These are phyloP conservation scores for Tigriopus californicus DNA, from an alignment of 2,888 invertebrate genomes.

Conservation along the genomic window DNA sequence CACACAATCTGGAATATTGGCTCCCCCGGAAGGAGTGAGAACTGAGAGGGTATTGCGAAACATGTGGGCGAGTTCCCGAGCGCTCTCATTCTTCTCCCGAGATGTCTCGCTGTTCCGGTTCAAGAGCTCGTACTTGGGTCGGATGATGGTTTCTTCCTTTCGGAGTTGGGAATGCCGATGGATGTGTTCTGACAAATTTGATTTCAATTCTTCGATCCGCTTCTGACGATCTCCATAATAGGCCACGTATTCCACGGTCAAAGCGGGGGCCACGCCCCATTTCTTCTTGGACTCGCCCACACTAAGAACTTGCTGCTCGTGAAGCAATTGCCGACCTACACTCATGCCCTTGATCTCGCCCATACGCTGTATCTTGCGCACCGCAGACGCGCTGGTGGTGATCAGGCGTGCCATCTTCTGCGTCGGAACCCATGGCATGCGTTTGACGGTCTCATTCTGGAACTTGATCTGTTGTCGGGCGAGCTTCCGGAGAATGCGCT, in stretches of 20 bases:
- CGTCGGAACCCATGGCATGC: constrained; percentile 50
- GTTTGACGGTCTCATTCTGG: neutral
- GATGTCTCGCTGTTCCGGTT: too few relatives aligned
- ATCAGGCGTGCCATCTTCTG: constrained; percentile 82
- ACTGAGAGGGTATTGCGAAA: too few relatives aligned
- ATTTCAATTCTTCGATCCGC: neutral
- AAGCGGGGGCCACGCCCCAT: constrained; percentile 11
- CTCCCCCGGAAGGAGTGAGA: too few relatives aligned
- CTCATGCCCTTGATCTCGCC: neutral
- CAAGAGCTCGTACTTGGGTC: too few relatives aligned
- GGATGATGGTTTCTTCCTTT: neutral
- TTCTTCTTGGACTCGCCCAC: constrained; percentile 10
- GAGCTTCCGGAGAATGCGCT: constrained; percentile 10
- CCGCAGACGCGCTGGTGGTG: constrained; percentile 74
- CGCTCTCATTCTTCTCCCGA: too few relatives aligned
- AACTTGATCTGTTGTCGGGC: neutral
- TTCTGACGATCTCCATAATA: constrained; percentile 13
- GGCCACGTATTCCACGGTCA: constrained; percentile 12
- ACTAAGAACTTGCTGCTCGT: neutral
- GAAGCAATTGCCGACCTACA: neutral
- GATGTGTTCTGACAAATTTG: neutral
- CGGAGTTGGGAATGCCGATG: neutral
- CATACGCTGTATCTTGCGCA: constrained; percentile 35
- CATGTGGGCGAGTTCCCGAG: too few relatives aligned
- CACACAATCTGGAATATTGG: too few relatives aligned